These are phyloP conservation scores for Actias luna DNA, from an alignment of 2,888 invertebrate species.

Conservation along the genomic window DNA sequence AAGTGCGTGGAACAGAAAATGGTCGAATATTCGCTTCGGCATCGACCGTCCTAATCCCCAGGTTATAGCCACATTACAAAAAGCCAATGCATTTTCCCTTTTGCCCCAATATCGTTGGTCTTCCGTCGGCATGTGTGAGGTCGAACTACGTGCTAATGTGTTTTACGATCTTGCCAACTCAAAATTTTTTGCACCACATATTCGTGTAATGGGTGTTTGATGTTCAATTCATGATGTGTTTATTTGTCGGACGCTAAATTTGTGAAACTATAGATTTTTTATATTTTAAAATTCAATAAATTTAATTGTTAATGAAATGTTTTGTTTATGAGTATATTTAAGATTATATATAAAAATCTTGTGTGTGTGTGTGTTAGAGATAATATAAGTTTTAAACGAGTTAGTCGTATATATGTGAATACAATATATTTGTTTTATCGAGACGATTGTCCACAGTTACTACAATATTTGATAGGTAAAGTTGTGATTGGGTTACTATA, in stretches of 20 bases:
- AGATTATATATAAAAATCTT: no score
- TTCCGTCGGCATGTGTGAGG: constrained; percentile 40
- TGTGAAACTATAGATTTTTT: neutral
- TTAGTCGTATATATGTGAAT: no score
- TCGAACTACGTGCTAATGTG: constrained; percentile 74
- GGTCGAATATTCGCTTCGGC: constrained; percentile 44
- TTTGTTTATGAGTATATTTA: neutral
- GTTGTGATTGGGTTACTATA: no score
- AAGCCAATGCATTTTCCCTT: constrained; percentile 74
- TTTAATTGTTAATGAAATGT: neutral
- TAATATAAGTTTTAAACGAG: no score
- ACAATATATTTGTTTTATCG: no score
- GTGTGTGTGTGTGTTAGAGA: no score
- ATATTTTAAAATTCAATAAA: neutral
- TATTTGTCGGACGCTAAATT: constrained; percentile 19
- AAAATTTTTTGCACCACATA: constrained; percentile 29
- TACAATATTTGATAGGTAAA: no score
- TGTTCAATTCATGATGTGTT: constrained; percentile 39
- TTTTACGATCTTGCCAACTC: constrained; percentile 60
- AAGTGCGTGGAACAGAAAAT: constrained; percentile 51
- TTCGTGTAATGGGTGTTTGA: constrained; percentile 41
- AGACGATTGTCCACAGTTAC: no score
- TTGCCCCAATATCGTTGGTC: constrained; percentile 57
- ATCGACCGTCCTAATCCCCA: constrained; percentile 56
- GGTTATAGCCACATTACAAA: constrained; percentile 75